A percentile compares a stretch with the other conserved stretches of the same genome.
Evolutionary conservation across 2,888 invertebrate genomes (phyloP).

Genomic region (Cerceris ruficornis): DNA sequence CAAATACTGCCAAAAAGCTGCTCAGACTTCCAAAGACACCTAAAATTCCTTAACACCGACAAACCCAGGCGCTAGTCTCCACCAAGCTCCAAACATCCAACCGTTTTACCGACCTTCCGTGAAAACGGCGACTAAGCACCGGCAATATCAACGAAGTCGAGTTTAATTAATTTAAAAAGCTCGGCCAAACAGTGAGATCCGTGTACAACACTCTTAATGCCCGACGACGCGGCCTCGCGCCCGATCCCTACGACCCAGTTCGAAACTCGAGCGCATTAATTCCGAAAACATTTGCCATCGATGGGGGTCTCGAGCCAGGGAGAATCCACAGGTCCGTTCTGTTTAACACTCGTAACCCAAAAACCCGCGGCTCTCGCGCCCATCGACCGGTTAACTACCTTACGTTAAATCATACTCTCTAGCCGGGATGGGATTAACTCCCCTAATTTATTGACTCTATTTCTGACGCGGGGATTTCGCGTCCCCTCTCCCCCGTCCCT

Average conservation of each 20-base stretch:
- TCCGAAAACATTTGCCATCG: constrained; percentile 50
- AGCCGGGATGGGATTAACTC: constrained; percentile 64
- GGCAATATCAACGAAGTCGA: no score
- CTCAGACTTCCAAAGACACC: no score
- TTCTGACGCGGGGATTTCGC: constrained; percentile 25
- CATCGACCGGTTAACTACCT: constrained; percentile 29
- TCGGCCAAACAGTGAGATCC: constrained; percentile 1
- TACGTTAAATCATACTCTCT: constrained; percentile 64
- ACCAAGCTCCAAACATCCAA: no score
- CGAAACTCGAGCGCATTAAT: constrained; percentile 44
- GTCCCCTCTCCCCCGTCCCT: constrained; percentile 14
- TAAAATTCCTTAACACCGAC: no score
- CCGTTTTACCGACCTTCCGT: no score
- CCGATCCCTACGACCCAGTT: constrained; percentile 45
- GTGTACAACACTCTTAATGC: not conserved
- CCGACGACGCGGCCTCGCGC: not conserved
- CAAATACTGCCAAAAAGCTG: no score
- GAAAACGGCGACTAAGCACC: no score
- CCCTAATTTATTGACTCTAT: constrained; percentile 70
- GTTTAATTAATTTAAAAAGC: no score
- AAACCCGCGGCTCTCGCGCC: constrained; percentile 8
- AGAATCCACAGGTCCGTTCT: constrained; percentile 32
- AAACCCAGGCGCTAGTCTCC: no score
- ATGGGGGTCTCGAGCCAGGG: constrained; percentile 2
- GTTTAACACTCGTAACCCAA: constrained; percentile 18